Conservation (phyloP, 2,888 invertebrate genomes). For the Diogma glabrata region DNA sequence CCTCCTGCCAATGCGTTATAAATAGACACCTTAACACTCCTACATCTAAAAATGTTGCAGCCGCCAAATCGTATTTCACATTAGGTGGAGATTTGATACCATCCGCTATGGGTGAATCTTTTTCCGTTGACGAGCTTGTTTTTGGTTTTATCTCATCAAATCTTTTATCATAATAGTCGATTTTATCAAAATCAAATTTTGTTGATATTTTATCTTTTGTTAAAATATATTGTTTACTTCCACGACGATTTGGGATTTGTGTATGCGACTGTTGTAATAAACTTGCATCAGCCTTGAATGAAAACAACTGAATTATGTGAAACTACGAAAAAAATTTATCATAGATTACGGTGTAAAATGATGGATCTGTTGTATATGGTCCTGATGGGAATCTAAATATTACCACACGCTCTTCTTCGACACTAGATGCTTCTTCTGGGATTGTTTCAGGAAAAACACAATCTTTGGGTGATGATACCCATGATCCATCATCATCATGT, state of each 20-base stretch:
- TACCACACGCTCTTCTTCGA: conserved; percentile 85
- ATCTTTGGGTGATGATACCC: conserved; percentile 81
- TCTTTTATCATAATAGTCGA: conserved; percentile 26
- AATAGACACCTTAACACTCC: conserved; percentile 92
- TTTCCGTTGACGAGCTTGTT: conserved; percentile 54
- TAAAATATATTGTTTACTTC: conserved; percentile 32
- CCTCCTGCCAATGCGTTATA: conserved; percentile 95
- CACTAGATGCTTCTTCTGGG: conserved; percentile 84
- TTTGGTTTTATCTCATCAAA: too few relatives aligned
- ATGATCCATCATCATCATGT: conserved; percentile 44
- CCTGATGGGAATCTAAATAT: conserved; percentile 74
- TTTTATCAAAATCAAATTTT: conserved; percentile 35
- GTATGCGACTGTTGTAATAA: conserved; percentile 48
- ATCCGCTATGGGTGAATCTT: conserved; percentile 58
- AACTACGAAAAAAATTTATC: neutral
- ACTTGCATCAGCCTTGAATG: conserved; percentile 58
- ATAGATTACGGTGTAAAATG: conserved; percentile 59
- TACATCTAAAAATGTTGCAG: conserved; percentile 93
- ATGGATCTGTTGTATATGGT: conserved; percentile 61
- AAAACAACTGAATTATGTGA: neutral
- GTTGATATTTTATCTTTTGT: conserved; percentile 28
- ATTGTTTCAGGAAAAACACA: conserved; percentile 85
- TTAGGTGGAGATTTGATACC: conserved; percentile 25
- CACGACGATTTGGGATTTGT: conserved; percentile 27
- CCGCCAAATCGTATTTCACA: conserved; percentile 47